These are phyloP conservation scores for Hoplodrina blanda DNA, from an alignment of 2,888 invertebrate species.

Conservation along the genomic window DNA sequence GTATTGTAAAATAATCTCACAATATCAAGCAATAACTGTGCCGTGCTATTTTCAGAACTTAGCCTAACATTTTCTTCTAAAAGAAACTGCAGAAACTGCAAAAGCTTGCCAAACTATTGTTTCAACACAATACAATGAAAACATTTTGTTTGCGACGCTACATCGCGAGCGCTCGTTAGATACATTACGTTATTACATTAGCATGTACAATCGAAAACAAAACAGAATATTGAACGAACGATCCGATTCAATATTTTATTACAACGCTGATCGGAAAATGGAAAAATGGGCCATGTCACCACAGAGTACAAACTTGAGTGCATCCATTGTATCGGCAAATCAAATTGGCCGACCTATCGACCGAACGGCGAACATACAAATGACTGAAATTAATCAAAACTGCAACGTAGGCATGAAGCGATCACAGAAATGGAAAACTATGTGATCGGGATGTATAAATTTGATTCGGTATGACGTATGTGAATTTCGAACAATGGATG, in stretches of 20 bases:
- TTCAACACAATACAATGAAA: conserved; percentile 38
- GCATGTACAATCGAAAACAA: conserved; percentile 55
- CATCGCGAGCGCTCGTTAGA: conserved; percentile 22
- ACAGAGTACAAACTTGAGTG: conserved; percentile 6
- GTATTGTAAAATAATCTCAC: not conserved
- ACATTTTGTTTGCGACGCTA: conserved; percentile 37
- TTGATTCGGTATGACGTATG: conserved; percentile 22
- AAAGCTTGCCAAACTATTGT: conserved; percentile 4
- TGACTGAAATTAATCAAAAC: conserved; percentile 56
- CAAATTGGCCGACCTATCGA: conserved; percentile 30
- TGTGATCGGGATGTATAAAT: conserved; percentile 54
- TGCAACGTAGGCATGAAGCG: conserved; percentile 39
- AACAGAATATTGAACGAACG: conserved; percentile 38
- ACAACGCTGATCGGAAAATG: conserved; percentile 9
- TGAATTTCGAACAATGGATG: conserved; percentile 24
- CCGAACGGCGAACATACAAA: conserved; percentile 35
- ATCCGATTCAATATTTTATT: conserved; percentile 37
- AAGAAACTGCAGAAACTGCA: not conserved
- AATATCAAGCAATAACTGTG: not conserved
- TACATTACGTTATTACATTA: conserved; percentile 65
- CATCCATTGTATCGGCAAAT: conserved; percentile 37
- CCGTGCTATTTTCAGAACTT: not conserved
- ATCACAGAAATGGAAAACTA: conserved; percentile 52
- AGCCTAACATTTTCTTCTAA: not conserved
- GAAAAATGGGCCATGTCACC: conserved; percentile 48